Percentiles rank a stretch among this genome's conserved stretches.
Evolutionary conservation across 2,113 vertebrate genomes (phyloP).

Genomic region (Prunella himalayana): DNA sequence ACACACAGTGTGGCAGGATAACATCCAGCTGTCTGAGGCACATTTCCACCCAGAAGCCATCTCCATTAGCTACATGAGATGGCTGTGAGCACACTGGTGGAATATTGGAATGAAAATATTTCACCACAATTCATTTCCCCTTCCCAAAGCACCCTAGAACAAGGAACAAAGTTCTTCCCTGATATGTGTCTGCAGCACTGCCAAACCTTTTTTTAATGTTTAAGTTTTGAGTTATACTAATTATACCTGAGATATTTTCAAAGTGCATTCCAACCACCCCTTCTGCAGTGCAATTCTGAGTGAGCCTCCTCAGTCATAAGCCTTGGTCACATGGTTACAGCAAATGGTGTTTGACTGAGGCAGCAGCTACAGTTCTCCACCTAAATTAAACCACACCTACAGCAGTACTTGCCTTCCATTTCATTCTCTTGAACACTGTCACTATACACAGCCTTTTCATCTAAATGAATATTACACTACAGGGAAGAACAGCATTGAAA

Average conservation of each 20-base stretch:
- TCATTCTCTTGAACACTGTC: background rate
- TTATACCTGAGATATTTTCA: background rate
- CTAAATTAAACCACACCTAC: background rate
- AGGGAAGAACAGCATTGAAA: background rate
- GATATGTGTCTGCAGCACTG: background rate
- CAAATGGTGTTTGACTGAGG: background rate
- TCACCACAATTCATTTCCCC: background rate
- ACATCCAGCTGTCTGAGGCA: rapidly evolving
- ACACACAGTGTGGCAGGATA: rapidly evolving
- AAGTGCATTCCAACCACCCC: background rate
- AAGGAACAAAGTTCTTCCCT: background rate
- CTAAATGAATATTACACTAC: background rate
- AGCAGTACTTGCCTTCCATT: background rate
- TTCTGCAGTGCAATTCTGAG: background rate
- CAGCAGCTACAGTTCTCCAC: background rate
- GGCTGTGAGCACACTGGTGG: background rate
- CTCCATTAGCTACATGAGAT: background rate
- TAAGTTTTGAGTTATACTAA: background rate
- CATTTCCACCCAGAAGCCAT: background rate
- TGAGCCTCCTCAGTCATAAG: background rate
- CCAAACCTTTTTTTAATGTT: background rate
- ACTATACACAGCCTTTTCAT: background rate
- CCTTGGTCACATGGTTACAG: background rate
- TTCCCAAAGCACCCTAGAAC: background rate
- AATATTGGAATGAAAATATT: background rate